Evolutionary conservation across 2,113 vertebrate species (phyloP).

Genomic region (Pituophis catenifer): DNA sequence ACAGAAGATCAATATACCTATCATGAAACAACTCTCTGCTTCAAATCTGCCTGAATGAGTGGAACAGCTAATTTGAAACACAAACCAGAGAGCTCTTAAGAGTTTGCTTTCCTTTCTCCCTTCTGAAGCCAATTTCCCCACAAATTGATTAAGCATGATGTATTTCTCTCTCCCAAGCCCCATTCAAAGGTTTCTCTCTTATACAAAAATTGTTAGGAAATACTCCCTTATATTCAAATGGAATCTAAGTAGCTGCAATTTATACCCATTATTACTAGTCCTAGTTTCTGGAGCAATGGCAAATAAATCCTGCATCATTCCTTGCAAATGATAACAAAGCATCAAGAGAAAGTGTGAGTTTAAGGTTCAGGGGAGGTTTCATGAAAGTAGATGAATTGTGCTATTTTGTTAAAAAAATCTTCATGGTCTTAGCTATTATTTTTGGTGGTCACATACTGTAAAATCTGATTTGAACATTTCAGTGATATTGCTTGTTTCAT

Average conservation of each 20-base stretch:
- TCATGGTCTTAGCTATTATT: conserved; percentile 11
- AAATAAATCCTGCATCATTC: background rate
- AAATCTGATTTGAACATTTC: conserved; percentile 20
- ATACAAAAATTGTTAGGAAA: background rate
- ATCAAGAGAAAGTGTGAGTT: background rate
- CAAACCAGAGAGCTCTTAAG: background rate
- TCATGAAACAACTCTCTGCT: background rate
- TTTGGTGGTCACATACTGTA: conserved; percentile 11
- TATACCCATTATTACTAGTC: background rate
- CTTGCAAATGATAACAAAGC: background rate
- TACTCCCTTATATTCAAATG: background rate
- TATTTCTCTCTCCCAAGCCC: background rate
- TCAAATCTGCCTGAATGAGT: background rate
- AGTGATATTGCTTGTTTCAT: conserved; percentile 31
- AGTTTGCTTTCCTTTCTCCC: background rate
- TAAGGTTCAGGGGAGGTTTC: background rate
- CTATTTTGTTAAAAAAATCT: background rate
- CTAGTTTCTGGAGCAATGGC: background rate
- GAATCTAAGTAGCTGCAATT: background rate
- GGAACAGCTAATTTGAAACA: background rate
- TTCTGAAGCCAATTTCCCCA: background rate
- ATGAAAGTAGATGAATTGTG: conserved; percentile 13
- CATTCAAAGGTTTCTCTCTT: background rate
- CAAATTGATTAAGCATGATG: background rate
- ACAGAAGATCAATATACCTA: background rate